Base-by-base conservation (phyloP, 1,140 invertebrate species). In the Eupristina koningsbergeri region DNA sequence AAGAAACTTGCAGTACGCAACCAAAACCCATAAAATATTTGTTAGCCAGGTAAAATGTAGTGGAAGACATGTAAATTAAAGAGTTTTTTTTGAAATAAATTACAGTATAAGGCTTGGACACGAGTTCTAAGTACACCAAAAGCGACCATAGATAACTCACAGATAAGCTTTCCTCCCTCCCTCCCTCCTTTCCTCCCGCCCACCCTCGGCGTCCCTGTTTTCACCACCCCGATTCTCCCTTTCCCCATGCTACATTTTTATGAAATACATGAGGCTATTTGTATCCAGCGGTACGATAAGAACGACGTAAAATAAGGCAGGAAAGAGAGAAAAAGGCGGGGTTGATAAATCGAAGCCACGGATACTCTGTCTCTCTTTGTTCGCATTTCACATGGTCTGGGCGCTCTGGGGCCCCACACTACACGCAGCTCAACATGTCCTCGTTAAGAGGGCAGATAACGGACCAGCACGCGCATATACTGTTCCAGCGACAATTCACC, bases 381-480 rank as follows among this genome's bases (percentile, higher is more conserved):
- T 26, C 45, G 13, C 47, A n/a, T 58, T 58, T 26, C 45, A 5
- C 47, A n/a, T 58, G 26, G 45, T 15, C 45, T 26, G 29, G 17
- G 47, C 17, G 78, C 29, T 34, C 39, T 67, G 64, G 39, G 13
- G 31, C 45, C 41, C 22, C 53, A 77, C 26, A 58, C 47, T 7
- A 58, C 47, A 29, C 9, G 50, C 31, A 34, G 63, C 34, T 64
- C 31, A 58, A 58, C 53, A 26, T 58, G 19, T 41, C 67, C 29
- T 71, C 67, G 67, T 71, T 41, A 71, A 71, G 67, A 41, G 50
- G 69, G 15, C 87, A 89, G 90, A 90, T 89, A 89, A 88, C 87
- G 83, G 76, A 75, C 71, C 79, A 73, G 63, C 83, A 50, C 75
- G 71, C 50, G 50, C n/a, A 53, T 64, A 53, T 34, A 7, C 67